Evolutionary conservation across 2,797 vertebrate species (phyloP), one percentile per base, ranked within the genome.

Genomic region (Philypnodon macrostomus): DNA sequence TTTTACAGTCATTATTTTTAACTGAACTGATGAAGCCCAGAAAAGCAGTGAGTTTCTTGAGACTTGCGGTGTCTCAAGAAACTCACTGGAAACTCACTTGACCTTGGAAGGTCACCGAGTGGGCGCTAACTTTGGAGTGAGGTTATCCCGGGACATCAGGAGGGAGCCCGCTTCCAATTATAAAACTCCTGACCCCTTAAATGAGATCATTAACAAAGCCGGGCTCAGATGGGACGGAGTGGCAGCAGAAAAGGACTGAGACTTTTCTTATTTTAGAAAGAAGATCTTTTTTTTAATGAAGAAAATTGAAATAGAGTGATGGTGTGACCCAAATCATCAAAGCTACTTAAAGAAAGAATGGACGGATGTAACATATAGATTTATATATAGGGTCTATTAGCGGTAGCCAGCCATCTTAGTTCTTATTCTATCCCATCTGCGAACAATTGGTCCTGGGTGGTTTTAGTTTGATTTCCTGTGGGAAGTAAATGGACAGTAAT

Each of bases 181-280:
- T 73, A 77, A 75, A 81, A 80, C 59, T 57, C 36, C 27, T 33
- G 81, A 85, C 85, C 87, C 87, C 69, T 75, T 84, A 88, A 90
- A 88, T 87, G 77, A 87, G 85, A 82, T 85, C 81, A 85, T 75
- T 85, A 70, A 73, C 30, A 67, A 77, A 80, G 26, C 38, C 3
- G 1, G 19, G 65, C 72, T 83, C 85, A 80, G 67, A 16, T 66
- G 85, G 87, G 86, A 88, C 55, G 26, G 39, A 63, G 35, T 54
- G 58, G 21, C n/a, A 77, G 71, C 60, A 48, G 58, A 55, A 81
- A 63, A 44, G 79, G 69, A 66, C 58, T 57, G 60, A 63, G 67
- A 80, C 57, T 57, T 72, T 73, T 80, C 69, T 67, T 74, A 59
- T 77, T 85, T 70, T 80, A 77, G 64, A 68, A 51, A 42, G n/a